A percentile compares a stretch with the other conserved stretches of the same genome.
Evolutionary conservation across 2,888 invertebrate genomes (phyloP).

Genomic region (Steinernema hermaphroditum): DNA sequence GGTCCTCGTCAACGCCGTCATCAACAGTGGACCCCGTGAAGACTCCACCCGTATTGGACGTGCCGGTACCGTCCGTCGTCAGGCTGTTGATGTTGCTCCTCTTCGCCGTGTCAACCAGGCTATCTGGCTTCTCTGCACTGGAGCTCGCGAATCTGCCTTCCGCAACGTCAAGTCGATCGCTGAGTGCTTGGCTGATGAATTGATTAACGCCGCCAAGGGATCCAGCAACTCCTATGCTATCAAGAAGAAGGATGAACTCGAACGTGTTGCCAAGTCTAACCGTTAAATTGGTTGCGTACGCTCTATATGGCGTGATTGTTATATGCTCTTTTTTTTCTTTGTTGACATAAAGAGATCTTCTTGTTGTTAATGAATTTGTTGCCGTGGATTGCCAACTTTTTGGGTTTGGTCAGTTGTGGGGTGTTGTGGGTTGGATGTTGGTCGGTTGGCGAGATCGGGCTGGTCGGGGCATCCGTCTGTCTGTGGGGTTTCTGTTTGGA

Average conservation of each 20-base stretch:
- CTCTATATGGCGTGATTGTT: constrained; percentile 7
- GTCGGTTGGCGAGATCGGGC: no score
- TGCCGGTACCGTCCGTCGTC: constrained; percentile 98
- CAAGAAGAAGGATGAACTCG: constrained; percentile 99
- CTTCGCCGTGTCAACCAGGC: constrained; percentile 92
- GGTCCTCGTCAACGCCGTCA: constrained; percentile 92
- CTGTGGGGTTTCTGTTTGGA: no score
- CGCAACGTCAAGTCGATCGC: constrained; percentile 99
- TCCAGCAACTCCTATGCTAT: constrained; percentile 99
- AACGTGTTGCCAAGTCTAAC: constrained; percentile 99
- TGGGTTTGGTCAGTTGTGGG: no score
- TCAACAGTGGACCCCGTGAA: constrained; percentile 98
- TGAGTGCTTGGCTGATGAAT: constrained; percentile 98
- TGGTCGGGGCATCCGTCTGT: no score
- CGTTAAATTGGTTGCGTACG: constrained; percentile 76
- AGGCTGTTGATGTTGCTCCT: constrained; percentile 98
- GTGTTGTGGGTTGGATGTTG: no score
- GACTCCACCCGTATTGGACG: constrained; percentile 99
- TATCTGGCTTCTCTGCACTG: constrained; percentile 97
- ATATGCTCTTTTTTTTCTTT: constrained; percentile 17
- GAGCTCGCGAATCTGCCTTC: constrained; percentile 98
- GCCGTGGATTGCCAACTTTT: no score
- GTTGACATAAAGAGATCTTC: constrained; percentile 18
- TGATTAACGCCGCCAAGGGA: constrained; percentile 99
- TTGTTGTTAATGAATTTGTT: constrained; percentile 7